These are phyloP conservation scores for Erynnis tages DNA, from an alignment of 2,888 invertebrate species.

Conservation along the genomic window DNA sequence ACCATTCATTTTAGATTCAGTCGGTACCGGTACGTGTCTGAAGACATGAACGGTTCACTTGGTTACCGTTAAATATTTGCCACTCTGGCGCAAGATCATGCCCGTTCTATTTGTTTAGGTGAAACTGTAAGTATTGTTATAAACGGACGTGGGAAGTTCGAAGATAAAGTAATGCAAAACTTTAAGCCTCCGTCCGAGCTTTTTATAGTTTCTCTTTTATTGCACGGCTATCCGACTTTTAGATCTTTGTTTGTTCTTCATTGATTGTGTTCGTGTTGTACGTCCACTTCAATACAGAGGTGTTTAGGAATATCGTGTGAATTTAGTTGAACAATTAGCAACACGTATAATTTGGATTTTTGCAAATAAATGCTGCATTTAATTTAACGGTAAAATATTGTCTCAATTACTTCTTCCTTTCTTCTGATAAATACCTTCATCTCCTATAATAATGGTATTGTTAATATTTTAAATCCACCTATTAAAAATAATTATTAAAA, in stretches of 20 bases:
- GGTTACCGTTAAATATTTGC: conserved; percentile 61
- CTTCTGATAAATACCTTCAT: no score
- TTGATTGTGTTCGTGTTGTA: not conserved
- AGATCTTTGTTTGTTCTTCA: conserved; percentile 1
- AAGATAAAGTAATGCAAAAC: conserved; percentile 42
- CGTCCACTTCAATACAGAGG: not conserved
- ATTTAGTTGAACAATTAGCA: no score
- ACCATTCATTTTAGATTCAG: conserved; percentile 22
- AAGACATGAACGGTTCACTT: conserved; percentile 29
- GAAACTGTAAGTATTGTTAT: conserved; percentile 59
- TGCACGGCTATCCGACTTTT: conserved; percentile 34
- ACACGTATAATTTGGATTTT: no score
- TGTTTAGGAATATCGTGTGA: no score
- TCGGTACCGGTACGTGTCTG: conserved; percentile 20
- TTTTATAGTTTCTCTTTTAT: conserved; percentile 57
- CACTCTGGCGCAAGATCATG: conserved; percentile 38
- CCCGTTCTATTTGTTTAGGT: conserved; percentile 58
- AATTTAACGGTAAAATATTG: no score
- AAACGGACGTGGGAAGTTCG: conserved; percentile 59
- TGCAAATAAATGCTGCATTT: no score
- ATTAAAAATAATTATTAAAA: no score
- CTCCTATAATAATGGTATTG: no score
- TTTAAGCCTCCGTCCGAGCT: conserved; percentile 30
- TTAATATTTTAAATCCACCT: no score
- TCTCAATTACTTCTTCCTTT: no score